Evolutionary conservation across 1,140 invertebrate species (phyloP), one percentile per base, ranked within the genome.

Genomic region (Mactra quadrangularis): DNA sequence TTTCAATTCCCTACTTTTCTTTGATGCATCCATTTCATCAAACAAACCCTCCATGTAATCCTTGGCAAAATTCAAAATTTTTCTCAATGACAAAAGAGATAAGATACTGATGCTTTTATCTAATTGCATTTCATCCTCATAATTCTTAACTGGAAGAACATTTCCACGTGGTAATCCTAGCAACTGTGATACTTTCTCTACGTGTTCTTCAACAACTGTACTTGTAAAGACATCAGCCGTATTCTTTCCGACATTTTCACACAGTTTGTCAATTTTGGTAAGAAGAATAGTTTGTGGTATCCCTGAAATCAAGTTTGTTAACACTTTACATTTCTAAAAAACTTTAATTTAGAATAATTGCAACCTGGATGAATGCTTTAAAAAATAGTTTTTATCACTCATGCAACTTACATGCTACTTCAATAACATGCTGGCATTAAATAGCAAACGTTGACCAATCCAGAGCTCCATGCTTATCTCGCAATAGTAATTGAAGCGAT

Each of bases 221-320:
- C 76, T 75, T 29, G n/a, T 47, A 27, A 81, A 85, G 11, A 85
- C 60, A 0, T 75, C 64, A 9, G 55, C 29, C 0, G 66, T 13
- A 53, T 85, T 53, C 17, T 62, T 60, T 6, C 55, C 62, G 4
- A 76, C 78, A 31, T 57, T 29, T 15, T 78, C 41, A 64, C 70
- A 75, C 4, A 76, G 31, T 60, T 70, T 68, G 41, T 85, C 83
- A n/a, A 85, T 53, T 41, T 85, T 85, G 0, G 83, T 85, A n/a
- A 85, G 62, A 3, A 85, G 52, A 19, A 81, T 38, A 22, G 57
- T 60, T 35, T 82, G 77, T 25, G 83, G 83, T n/a, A 85, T 81
- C 17, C 68, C 83, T 84, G n/a, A 0, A 19, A 55, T 59, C 13
- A 17, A 50, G n/a, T n/a, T n/a, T n/a, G n/a, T n/a, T n/a, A n/a